These are phyloP conservation scores for Andrena minutula DNA, from an alignment of 2,888 invertebrate genomes.

Conservation along the genomic window DNA sequence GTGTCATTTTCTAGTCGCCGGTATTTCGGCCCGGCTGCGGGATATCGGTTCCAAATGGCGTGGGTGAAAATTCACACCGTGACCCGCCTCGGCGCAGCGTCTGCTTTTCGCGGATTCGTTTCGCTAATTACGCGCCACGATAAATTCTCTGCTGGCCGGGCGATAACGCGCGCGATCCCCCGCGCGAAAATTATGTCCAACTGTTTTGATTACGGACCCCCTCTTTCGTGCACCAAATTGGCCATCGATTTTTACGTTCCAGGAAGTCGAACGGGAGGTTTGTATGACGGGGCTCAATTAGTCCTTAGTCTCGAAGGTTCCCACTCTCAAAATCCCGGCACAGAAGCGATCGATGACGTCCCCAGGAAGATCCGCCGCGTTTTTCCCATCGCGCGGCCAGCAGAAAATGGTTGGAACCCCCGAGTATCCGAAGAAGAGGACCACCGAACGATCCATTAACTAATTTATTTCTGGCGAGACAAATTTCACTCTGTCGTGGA, in stretches of 20 bases:
- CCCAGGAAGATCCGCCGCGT: neutral
- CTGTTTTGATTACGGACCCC: conserved; percentile 15
- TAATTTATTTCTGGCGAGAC: conserved; percentile 75
- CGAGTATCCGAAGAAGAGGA: neutral
- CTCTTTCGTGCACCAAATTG: neutral
- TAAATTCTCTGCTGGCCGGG: conserved; percentile 26
- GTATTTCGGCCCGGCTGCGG: neutral
- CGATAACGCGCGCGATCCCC: conserved; percentile 5
- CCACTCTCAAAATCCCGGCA: neutral
- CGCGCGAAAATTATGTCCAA: conserved; percentile 10
- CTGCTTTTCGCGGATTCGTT: conserved; percentile 21
- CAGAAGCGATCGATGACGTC: conserved; percentile 7
- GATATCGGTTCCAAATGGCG: conserved; percentile 24
- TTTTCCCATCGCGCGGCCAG: neutral
- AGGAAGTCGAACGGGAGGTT: neutral
- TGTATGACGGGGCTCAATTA: neutral
- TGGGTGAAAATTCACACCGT: conserved; percentile 11
- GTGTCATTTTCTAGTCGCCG: conserved; percentile 36
- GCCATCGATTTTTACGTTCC: neutral
- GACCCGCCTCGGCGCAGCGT: neutral
- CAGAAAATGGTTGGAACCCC: conserved; percentile 8
- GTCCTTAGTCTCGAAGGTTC: neutral
- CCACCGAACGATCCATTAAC: conserved; percentile 72
- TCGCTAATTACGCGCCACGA: conserved; percentile 45
- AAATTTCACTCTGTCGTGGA: conserved; percentile 71